Evolutionary conservation across 2,888 invertebrate genomes (phyloP).

Genomic region (Apomyelois bistriatella): DNA sequence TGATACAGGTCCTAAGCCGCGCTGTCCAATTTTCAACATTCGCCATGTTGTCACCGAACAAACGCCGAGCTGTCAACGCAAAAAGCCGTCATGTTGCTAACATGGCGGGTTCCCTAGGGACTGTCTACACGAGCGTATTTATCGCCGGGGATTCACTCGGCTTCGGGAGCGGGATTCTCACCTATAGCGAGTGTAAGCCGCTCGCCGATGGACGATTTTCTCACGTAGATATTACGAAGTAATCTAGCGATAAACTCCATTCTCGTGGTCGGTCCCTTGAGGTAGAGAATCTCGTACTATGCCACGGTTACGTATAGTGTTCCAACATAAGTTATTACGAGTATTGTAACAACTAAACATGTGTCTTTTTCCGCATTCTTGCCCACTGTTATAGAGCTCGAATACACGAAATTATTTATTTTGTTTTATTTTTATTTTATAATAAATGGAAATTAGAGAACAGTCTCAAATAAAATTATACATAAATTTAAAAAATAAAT

Average conservation of each 20-base stretch:
- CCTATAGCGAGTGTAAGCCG: slow-evolving; percentile 3
- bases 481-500: no score
- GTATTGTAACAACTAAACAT: no score
- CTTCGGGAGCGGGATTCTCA: background rate
- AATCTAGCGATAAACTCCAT: slow-evolving; percentile 5
- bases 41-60: slow-evolving; percentile 1
- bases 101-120: slow-evolving; percentile 5
- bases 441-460: no score
- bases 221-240: slow-evolving; percentile 9
- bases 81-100: slow-evolving; percentile 3
- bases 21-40: background rate
- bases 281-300: background rate
- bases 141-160: background rate
- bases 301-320: background rate
- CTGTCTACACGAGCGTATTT: slow-evolving; percentile 6
- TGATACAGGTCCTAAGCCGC: background rate
- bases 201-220: background rate
- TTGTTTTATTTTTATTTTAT: no score
- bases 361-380: no score
- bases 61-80: slow-evolving; percentile 7
- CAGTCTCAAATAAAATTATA: no score
- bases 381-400: no score
- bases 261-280: background rate
- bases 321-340: no score
- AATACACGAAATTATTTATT: no score